These are phyloP conservation scores for Teleogryllus occipitalis DNA, from an alignment of 1,140 invertebrate species.

Conservation along the genomic window DNA sequence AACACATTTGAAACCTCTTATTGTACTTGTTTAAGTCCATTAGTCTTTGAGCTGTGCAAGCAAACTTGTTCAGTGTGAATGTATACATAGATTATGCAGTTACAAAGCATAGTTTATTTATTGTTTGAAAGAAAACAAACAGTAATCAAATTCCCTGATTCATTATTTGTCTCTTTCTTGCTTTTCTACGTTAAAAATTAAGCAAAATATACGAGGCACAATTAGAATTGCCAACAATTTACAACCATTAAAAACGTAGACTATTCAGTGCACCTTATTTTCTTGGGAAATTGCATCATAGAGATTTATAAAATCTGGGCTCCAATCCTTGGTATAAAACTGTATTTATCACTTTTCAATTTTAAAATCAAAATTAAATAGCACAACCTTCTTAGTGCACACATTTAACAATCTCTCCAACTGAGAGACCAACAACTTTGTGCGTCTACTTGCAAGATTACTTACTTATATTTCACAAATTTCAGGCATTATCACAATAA, in stretches of 20 bases:
- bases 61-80: constrained; percentile 9
- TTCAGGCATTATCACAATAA: background rate
- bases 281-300: background rate
- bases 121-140: constrained; percentile 11
- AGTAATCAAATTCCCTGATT: constrained; percentile 18
- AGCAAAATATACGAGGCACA: constrained; percentile 17
- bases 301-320: background rate
- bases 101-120: constrained; percentile 1
- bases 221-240: constrained; percentile 12
- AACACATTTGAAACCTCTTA: constrained; percentile 15
- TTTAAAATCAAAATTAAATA: background rate
- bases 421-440: background rate
- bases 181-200: constrained; percentile 10
- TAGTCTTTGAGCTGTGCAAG: constrained; percentile 19
- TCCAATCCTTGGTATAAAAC: background rate
- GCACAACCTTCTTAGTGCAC: background rate
- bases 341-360: background rate
- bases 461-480: background rate
- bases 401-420: background rate
- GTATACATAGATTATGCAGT: background rate
- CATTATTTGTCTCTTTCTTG: constrained; percentile 15
- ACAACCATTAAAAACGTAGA: constrained; percentile 1
- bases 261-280: background rate
- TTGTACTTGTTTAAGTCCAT: constrained; percentile 15
- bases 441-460: constrained; percentile 1